Base-by-base conservation (phyloP, 2,797 vertebrate species). In the Halcyon chelicuti region DNA sequence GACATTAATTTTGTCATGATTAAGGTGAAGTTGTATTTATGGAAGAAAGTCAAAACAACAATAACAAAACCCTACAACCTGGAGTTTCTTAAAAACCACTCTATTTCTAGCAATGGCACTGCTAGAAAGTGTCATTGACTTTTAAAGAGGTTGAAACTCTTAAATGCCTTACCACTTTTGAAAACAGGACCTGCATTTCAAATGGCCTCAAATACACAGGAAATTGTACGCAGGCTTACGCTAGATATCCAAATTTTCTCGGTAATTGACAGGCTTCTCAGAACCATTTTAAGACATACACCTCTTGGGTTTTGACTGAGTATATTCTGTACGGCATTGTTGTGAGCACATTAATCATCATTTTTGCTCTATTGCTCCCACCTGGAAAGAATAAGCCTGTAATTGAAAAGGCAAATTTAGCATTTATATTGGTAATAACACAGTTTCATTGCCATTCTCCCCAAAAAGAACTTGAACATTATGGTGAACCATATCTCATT, bases 391-490 rank as follows among this genome's bases (percentile, higher is more conserved):
- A 79, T 73, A 10, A 79, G 49, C 37, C 77, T 76, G 47, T 95
- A 97, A 94, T 26, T 87, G 71, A 96, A 96, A 93, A 93, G 63
- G 74, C 28, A 89, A 89, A 89, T 94, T 93, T 93, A 94, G 47
- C 77, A 90, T 95, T 96, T 94, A 74, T 88, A 86, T 78, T 89
- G 33, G 39, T 92, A 92, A 93, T 79, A 91, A 66, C 42, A 87
- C 8, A 76, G 52, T 75, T 94, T 70, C 74, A 60, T 70, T 93
- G 47, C 57, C 33, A 39, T 87, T 86, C 40, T 85, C 21, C 42
- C 57, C 26, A 63, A 86, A 92, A 90, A 73, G 47, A 87, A 73
- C 76, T 46, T 82, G 25, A 95, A 86, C n/a, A 71, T 75, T 92
- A 49, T 28, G 37, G 74, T 76, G 67, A 89, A 79, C 51, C 20